Conservation (phyloP, 2,797 vertebrate genomes). For the Harpagifer antarcticus region DNA sequence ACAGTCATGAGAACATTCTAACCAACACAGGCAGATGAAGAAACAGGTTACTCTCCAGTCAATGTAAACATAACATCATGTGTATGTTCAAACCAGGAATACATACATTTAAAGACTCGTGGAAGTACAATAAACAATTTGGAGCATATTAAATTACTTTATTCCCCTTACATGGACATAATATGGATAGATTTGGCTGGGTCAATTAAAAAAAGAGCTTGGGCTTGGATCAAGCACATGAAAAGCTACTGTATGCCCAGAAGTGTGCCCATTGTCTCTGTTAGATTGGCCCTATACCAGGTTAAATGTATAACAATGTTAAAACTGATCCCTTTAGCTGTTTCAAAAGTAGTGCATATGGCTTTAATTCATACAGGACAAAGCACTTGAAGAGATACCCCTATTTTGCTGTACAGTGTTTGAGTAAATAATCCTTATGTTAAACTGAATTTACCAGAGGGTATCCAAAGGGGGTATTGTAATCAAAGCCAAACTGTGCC, state of each 20-base stretch:
- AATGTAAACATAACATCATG: neutral
- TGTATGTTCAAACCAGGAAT: neutral
- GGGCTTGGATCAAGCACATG: conserved; percentile 1
- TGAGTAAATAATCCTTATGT: conserved; percentile 28
- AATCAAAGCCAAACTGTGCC: conserved; percentile 66
- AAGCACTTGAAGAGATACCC: neutral
- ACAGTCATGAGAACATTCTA: neutral
- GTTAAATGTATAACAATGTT: neutral
- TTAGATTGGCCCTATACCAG: neutral
- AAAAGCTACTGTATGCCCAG: neutral
- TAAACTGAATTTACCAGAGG: conserved; percentile 30
- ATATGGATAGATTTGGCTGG: neutral
- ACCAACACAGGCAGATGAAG: neutral
- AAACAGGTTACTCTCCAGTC: neutral
- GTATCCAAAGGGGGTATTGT: conserved; percentile 47
- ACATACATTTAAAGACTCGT: neutral
- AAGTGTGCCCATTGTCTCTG: neutral
- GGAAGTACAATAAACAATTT: neutral
- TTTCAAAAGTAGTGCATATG: neutral
- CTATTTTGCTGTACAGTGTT: neutral
- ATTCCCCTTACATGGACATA: neutral
- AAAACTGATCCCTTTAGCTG: neutral
- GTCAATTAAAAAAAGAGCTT: neutral
- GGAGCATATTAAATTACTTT: neutral
- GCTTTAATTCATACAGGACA: conserved; percentile 16